Evolutionary conservation across 1,140 invertebrate species (phyloP), one percentile per base, ranked within the genome.

Genomic region (Drosophila repletoides): DNA sequence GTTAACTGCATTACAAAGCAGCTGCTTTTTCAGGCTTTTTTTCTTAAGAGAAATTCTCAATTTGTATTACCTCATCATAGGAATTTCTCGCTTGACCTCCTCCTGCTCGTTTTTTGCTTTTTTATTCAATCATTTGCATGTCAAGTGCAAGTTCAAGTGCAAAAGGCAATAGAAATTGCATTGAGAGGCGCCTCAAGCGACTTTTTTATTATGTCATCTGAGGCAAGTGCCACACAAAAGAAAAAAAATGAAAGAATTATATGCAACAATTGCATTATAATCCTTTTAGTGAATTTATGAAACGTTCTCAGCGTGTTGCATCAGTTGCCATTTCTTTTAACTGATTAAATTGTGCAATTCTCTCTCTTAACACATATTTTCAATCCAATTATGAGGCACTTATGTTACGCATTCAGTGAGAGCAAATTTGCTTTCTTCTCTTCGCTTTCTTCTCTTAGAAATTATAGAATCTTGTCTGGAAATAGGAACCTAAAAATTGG

Each of bases 61-160:
- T n/a, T n/a, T 2, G 2, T n/a, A 14, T 3, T 31, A 10, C 55
- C 43, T 22, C 48, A 36, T 52, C n/a, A n/a, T n/a, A n/a, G n/a
- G n/a, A n/a, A n/a, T n/a, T n/a, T n/a, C n/a, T n/a, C n/a, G n/a
- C n/a, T n/a, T n/a, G n/a, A n/a, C n/a, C n/a, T n/a, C n/a, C n/a
- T n/a, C n/a, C n/a, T n/a, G 2, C 21, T 26, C 40, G 19, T 24
- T 10, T 43, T 43, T 40, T n/a, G n/a, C n/a, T n/a, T n/a, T n/a
- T n/a, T n/a, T n/a, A n/a, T n/a, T n/a, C n/a, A n/a, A n/a, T n/a
- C n/a, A 75, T 75, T 72, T 70, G 55, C 60, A 46, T 69, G 69
- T 26, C 76, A 81, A 81, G 69, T 81, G 72, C 79, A 84, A 84
- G 79, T 83, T 77, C 79, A 84, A 84, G 73, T 56, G 49, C 76